Evolutionary conservation across 2,888 invertebrate species (phyloP).

Genomic region (Drepana falcataria): DNA sequence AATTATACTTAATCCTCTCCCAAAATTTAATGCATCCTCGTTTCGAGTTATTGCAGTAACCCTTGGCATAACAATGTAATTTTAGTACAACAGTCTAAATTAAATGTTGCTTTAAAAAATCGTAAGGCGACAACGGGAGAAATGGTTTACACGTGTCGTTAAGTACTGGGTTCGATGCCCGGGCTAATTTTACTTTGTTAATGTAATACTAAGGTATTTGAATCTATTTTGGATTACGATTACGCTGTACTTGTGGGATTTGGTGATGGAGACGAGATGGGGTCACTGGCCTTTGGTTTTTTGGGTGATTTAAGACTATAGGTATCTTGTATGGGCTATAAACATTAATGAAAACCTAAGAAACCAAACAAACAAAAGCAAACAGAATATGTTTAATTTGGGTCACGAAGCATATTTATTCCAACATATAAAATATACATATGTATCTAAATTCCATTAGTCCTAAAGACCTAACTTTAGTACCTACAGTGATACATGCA

Average conservation of each 20-base stretch:
- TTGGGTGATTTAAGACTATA: no score
- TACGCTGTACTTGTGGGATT: constrained; percentile 6
- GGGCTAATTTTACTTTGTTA: constrained; percentile 59
- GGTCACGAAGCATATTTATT: no score
- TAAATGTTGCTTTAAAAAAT: not conserved
- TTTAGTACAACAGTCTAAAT: not conserved
- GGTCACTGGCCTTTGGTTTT: not conserved
- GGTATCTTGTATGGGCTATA: no score
- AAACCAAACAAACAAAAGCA: no score
- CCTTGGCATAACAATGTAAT: not conserved
- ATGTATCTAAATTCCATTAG: no score
- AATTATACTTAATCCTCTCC: not conserved
- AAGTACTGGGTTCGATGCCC: constrained; percentile 53
- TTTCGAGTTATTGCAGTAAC: not conserved
- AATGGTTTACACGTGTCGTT: constrained; percentile 46
- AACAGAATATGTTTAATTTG: no score
- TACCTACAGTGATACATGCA: no score
- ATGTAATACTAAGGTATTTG: constrained; percentile 40
- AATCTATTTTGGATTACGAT: constrained; percentile 28
- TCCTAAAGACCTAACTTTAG: no score
- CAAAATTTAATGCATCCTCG: not conserved
- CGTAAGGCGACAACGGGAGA: constrained; percentile 15
- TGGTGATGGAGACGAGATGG: not conserved
- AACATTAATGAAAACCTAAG: no score
- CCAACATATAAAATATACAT: no score